These are phyloP conservation scores for Hippolais icterina DNA, from an alignment of 2,113 vertebrate genomes.

Conservation along the genomic window DNA sequence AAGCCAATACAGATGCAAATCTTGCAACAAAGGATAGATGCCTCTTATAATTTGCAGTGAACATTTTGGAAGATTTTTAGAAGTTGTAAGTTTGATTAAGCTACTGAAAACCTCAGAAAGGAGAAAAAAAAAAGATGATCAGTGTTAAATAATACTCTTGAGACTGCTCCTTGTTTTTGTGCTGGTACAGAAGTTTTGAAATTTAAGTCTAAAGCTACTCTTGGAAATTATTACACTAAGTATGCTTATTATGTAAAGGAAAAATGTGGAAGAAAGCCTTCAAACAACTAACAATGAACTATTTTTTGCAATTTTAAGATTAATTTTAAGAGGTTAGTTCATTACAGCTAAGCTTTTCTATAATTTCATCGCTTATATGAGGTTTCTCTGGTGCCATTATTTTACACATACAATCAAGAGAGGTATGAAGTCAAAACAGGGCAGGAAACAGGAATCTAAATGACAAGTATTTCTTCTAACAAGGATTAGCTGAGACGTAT, in stretches of 20 bases:
- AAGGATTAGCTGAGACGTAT: background rate
- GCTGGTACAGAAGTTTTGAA: background rate
- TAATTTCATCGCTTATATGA: background rate
- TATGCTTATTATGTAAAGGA: background rate
- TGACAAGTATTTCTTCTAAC: background rate
- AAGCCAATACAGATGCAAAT: background rate
- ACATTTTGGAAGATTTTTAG: background rate
- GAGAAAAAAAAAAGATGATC: background rate
- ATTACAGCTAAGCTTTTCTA: background rate
- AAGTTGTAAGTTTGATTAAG: background rate
- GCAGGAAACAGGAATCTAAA: background rate
- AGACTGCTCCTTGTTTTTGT: background rate
- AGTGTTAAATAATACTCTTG: background rate
- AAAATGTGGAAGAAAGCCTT: slow-evolving; percentile 10
- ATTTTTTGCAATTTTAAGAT: background rate
- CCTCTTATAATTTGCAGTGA: background rate
- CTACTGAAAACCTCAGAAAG: background rate
- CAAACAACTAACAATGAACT: background rate
- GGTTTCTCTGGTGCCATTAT: slow-evolving; percentile 24
- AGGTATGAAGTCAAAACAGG: background rate
- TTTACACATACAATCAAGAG: background rate
- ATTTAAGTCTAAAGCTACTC: background rate
- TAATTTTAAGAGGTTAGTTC: slow-evolving; percentile 6
- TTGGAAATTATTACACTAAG: background rate
- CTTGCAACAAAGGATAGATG: background rate